Percentiles rank a stretch among this genome's conserved stretches.
These are phyloP conservation scores for Andricus quercusramuli DNA, from an alignment of 2,888 invertebrate genomes.

Conservation along the genomic window DNA sequence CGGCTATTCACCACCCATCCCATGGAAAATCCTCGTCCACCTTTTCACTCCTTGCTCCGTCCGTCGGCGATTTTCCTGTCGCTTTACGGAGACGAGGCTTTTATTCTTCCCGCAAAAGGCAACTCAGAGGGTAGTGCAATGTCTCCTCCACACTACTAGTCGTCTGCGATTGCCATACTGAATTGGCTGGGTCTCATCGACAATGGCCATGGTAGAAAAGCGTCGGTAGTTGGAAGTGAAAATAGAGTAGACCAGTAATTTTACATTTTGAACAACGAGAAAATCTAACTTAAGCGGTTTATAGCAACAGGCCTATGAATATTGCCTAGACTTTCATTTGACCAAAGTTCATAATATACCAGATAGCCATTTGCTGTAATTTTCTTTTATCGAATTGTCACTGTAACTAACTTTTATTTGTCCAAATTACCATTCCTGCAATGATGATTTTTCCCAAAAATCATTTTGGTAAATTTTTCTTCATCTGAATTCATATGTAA, in stretches of 20 bases:
- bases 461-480: no score
- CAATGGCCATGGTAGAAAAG: neutral
- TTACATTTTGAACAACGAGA: neutral
- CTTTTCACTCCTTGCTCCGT: constrained; percentile 41
- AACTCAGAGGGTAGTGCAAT: neutral
- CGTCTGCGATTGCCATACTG: neutral
- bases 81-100: constrained; percentile 11
- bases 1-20: constrained; percentile 56
- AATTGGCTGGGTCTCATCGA: neutral
- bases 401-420: no score
- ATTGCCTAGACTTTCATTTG: no score
- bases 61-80: constrained; percentile 44
- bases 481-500: no score
- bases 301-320: no score
- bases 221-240: neutral
- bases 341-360: no score
- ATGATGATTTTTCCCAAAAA: no score
- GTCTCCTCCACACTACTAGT: neutral
- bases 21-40: constrained; percentile 40
- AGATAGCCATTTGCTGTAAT: no score
- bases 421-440: no score
- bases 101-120: constrained; percentile 43
- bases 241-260: neutral
- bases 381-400: no score
- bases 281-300: no score